These are phyloP conservation scores for Nicator chloris DNA, from an alignment of 2,113 vertebrate species.

Conservation along the genomic window DNA sequence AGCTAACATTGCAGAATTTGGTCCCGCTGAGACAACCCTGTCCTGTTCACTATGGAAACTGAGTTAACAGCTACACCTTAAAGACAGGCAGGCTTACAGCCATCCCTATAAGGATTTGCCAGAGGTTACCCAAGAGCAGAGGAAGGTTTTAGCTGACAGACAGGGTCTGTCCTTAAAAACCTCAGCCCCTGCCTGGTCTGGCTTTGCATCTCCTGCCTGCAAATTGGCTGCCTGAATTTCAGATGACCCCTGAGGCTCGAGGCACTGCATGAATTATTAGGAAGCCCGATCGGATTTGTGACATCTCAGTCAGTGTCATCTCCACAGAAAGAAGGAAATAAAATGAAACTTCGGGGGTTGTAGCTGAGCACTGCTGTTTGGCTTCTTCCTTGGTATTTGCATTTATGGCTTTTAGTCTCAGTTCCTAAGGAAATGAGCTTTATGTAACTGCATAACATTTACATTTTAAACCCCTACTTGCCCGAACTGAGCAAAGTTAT, in stretches of 20 bases:
- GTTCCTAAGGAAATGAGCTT: not conserved
- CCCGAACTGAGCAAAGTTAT: not conserved
- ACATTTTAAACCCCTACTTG: not conserved
- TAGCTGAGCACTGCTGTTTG: not conserved
- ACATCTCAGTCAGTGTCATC: not conserved
- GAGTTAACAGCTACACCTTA: not conserved
- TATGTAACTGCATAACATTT: not conserved
- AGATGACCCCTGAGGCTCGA: not conserved
- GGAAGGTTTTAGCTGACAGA: not conserved
- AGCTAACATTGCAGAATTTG: not conserved
- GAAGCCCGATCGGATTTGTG: not conserved
- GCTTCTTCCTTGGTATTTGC: not conserved
- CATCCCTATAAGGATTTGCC: not conserved
- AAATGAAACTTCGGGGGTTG: not conserved
- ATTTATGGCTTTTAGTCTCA: not conserved
- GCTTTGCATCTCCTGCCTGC: not conserved
- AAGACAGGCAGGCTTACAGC: not conserved
- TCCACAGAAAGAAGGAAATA: not conserved
- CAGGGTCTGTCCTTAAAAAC: constrained; percentile 2
- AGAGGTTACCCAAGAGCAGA: not conserved
- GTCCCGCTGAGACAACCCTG: not conserved
- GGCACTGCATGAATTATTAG: not conserved
- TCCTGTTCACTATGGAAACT: not conserved
- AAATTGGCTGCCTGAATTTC: constrained; percentile 24
- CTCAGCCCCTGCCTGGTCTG: not conserved